A percentile compares a stretch with the other conserved stretches of the same genome.
Evolutionary conservation across 2,888 invertebrate genomes (phyloP).

Genomic region (Xiphydria camelus): DNA sequence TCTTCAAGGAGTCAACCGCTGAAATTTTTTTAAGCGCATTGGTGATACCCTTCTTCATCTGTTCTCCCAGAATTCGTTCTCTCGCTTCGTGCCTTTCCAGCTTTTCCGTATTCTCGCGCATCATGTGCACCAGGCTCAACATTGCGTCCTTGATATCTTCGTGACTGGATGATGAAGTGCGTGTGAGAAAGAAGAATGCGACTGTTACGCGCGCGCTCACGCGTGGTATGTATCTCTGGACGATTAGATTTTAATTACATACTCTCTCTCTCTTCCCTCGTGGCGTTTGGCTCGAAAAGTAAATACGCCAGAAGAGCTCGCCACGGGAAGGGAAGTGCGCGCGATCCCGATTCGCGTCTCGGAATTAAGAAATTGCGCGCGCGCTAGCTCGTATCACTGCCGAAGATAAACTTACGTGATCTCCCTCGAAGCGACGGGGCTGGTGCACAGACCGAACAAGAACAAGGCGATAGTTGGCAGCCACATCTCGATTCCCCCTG

Average conservation of each 20-base stretch:
- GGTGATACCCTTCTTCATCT: constrained; percentile 73
- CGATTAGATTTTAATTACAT: no score
- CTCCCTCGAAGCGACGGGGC: constrained; percentile 32
- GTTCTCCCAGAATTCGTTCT: constrained; percentile 77
- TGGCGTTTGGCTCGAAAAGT: no score
- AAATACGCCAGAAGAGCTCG: no score
- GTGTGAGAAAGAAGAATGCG: no score
- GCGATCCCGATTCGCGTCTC: not conserved
- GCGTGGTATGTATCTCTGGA: no score
- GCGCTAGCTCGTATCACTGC: not conserved
- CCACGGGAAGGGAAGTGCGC: not conserved
- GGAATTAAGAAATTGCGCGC: not conserved
- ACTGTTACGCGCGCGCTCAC: no score
- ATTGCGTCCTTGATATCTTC: constrained; percentile 73
- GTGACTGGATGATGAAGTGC: no score
- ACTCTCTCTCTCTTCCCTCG: no score
- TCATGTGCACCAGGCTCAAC: constrained; percentile 77
- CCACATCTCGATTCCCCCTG: constrained; percentile 24
- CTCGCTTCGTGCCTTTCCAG: constrained; percentile 82
- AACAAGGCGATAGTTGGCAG: constrained; percentile 22
- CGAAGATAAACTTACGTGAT: constrained; percentile 40
- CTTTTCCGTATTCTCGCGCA: constrained; percentile 79
- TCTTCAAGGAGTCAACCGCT: constrained; percentile 65
- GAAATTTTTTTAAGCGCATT: constrained; percentile 69
- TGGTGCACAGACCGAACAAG: constrained; percentile 21